These are phyloP conservation scores for Porphyrio hochstetteri DNA, from an alignment of 2,113 vertebrate genomes.

Conservation along the genomic window DNA sequence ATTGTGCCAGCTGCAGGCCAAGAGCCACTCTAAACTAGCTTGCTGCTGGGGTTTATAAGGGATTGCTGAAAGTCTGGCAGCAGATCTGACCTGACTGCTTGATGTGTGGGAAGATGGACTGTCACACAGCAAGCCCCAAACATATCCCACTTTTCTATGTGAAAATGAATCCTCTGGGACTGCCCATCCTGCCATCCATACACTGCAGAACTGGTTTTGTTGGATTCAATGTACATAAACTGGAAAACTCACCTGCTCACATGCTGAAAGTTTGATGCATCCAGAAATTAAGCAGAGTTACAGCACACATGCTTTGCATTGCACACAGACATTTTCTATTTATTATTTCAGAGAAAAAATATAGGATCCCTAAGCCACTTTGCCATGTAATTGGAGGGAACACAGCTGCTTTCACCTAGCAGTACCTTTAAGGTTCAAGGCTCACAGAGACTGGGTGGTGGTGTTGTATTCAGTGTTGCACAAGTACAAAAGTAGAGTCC, in stretches of 20 bases:
- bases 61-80: not conserved
- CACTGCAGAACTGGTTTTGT: not conserved
- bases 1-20: not conserved
- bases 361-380: not conserved
- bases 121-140: not conserved
- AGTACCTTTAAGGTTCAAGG: not conserved
- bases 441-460: not conserved
- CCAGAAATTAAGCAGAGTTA: not conserved
- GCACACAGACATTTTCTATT: not conserved
- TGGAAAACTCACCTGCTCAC: not conserved
- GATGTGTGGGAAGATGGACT: not conserved
- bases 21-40: not conserved
- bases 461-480: not conserved
- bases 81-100: not conserved
- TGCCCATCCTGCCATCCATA: not conserved
- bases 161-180: not conserved
- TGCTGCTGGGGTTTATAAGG: not conserved
- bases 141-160: not conserved
- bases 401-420: not conserved
- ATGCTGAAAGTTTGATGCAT: not conserved
- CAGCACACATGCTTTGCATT: not conserved
- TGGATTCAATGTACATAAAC: not conserved
- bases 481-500: not conserved
- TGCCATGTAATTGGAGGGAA: not conserved
- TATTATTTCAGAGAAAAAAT: not conserved